These are phyloP conservation scores for Onychomys torridus DNA, from an alignment of 2,797 vertebrate genomes.

Conservation along the genomic window DNA sequence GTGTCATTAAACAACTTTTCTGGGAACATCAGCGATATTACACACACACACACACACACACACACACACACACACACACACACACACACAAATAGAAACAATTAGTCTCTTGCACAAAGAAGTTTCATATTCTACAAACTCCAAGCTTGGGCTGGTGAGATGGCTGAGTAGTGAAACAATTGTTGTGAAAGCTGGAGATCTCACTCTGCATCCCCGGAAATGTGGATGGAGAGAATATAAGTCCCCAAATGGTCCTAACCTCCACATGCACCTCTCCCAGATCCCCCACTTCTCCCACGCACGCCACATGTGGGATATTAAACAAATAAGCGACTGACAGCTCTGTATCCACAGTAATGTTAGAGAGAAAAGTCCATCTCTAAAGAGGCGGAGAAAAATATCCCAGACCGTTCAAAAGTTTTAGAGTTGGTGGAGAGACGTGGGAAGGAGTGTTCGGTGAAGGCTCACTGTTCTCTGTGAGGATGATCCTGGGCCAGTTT, in stretches of 20 bases:
- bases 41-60: too few relatives aligned
- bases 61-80: too few relatives aligned
- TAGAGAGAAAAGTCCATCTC: background rate
- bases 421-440: background rate
- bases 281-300: background rate
- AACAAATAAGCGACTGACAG: background rate
- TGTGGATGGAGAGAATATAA: background rate
- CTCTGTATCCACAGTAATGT: background rate
- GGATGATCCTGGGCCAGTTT: background rate
- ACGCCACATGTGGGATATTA: background rate
- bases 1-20: background rate
- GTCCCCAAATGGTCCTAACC: background rate
- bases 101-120: background rate
- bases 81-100: background rate
- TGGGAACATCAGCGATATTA: slow-evolving; percentile 30
- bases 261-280: rapidly evolving
- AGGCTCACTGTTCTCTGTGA: background rate
- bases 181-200: background rate
- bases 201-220: background rate
- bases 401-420: background rate
- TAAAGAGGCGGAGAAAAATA: slow-evolving; percentile 28
- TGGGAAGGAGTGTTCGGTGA: slow-evolving; percentile 1
- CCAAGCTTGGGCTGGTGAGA: background rate
- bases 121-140: background rate
- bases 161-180: background rate